Conservation (phyloP, 1,140 invertebrate genomes). For the Ceratina calcarata region DNA sequence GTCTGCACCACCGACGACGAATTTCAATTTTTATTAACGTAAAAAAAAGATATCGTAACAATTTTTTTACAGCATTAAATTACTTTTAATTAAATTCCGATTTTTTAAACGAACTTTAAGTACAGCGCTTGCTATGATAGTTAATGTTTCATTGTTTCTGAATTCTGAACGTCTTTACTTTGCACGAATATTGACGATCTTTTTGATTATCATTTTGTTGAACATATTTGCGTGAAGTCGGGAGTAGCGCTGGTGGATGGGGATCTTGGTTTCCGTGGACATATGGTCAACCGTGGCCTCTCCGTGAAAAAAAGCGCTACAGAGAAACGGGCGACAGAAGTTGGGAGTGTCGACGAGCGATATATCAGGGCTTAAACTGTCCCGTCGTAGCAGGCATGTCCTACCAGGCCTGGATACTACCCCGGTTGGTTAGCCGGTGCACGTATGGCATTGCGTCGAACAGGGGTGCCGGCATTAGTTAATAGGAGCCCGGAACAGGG, state of each 20-base stretch:
- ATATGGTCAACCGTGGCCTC: conserved; percentile 77
- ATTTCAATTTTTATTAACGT: too few species aligned
- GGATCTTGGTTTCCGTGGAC: conserved; percentile 71
- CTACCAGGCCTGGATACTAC: conserved; percentile 58
- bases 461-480: conserved; percentile 77
- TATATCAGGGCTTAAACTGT: conserved; percentile 82
- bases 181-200: too few species aligned
- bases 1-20: conserved; percentile 3
- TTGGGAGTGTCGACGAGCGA: conserved; percentile 80
- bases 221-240: too few species aligned
- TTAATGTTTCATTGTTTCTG: too few species aligned
- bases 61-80: too few species aligned
- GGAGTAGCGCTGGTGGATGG: conserved; percentile 33
- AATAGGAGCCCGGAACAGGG: conserved; percentile 72
- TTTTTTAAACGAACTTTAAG: too few species aligned
- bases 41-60: conserved; percentile 25
- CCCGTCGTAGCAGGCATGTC: conserved; percentile 74
- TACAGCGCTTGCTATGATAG: too few species aligned
- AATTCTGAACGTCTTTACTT: too few species aligned
- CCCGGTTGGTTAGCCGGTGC: conserved; percentile 60
- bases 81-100: too few species aligned
- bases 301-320: conserved; percentile 74
- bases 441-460: conserved; percentile 73
- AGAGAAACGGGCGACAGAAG: conserved; percentile 79
- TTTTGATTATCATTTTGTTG: too few species aligned